Conservation (phyloP, 1,140 invertebrate genomes). For the Brachionus paranguensis region DNA sequence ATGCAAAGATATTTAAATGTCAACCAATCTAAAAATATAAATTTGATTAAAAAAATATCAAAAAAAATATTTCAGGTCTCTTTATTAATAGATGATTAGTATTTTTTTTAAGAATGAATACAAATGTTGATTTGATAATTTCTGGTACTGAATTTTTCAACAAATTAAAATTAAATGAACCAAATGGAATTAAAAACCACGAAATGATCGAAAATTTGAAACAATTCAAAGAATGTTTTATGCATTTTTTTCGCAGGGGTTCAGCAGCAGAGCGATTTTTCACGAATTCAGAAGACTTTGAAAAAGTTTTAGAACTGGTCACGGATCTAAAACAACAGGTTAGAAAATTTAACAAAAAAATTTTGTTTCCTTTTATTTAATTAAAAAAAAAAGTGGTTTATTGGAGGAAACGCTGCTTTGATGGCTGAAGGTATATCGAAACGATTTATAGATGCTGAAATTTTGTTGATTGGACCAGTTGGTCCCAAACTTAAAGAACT, state of each 20-base stretch:
- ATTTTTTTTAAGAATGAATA: constrained; percentile 53
- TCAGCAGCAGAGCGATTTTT: constrained; percentile 56
- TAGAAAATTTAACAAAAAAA: constrained; percentile 40
- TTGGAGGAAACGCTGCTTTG: constrained; percentile 58
- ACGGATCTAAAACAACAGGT: constrained; percentile 46
- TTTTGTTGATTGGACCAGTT: constrained; percentile 57
- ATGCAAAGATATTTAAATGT: no score
- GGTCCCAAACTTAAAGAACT: constrained; percentile 53
- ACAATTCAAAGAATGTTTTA: constrained; percentile 54
- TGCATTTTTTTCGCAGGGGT: constrained; percentile 55
- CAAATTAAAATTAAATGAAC: constrained; percentile 45
- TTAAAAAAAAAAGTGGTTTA: constrained; percentile 49
- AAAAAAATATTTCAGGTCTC: neutral
- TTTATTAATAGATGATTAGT: no score
- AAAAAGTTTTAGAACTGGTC: constrained; percentile 49
- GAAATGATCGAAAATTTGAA: constrained; percentile 47
- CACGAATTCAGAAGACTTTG: constrained; percentile 44
- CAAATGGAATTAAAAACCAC: constrained; percentile 46
- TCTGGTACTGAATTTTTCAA: constrained; percentile 50
- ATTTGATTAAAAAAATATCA: neutral
- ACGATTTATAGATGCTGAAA: constrained; percentile 52
- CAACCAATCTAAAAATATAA: no score
- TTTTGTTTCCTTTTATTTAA: neutral
- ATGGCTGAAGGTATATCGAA: constrained; percentile 56
- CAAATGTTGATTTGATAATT: constrained; percentile 57